A percentile compares a stretch with the other conserved stretches of the same genome.
These are phyloP conservation scores for Diogma glabrata DNA, from an alignment of 2,888 invertebrate genomes.

Conservation along the genomic window DNA sequence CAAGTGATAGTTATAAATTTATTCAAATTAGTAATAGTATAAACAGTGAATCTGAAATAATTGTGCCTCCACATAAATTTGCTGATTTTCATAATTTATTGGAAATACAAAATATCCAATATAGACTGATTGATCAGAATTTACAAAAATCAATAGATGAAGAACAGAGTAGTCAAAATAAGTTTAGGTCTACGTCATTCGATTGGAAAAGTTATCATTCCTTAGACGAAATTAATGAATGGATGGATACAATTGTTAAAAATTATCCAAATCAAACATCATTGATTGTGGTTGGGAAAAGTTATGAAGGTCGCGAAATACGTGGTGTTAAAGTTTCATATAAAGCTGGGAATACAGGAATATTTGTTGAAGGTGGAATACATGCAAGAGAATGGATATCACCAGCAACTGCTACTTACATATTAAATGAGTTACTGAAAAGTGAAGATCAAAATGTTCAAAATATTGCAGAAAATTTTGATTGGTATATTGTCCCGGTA, in stretches of 20 bases:
- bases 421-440: conserved; percentile 40
- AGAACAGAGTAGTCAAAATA: conserved; percentile 15
- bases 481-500: conserved; percentile 57
- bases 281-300: conserved; percentile 35
- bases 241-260: conserved; percentile 38
- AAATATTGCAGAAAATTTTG: conserved; percentile 38
- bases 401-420: conserved; percentile 38
- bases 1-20: conserved; percentile 3
- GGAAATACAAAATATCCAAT: conserved; percentile 20
- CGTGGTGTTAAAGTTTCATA: conserved; percentile 28
- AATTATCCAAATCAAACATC: conserved; percentile 35
- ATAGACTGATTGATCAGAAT: conserved; percentile 28
- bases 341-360: conserved; percentile 26
- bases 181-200: conserved; percentile 23
- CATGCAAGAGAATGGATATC: conserved; percentile 41
- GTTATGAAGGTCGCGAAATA: conserved; percentile 39
- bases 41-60: neutral
- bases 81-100: conserved; percentile 21
- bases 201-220: conserved; percentile 21
- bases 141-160: conserved; percentile 26
- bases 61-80: conserved; percentile 12
- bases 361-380: conserved; percentile 31
- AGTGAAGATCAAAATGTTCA: conserved; percentile 31
- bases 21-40: neutral
- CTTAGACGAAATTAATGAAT: conserved; percentile 35